phyloP scores from a whole-genome alignment of 2,113 vertebrate species.

The Catharus bicknelli region DNA sequence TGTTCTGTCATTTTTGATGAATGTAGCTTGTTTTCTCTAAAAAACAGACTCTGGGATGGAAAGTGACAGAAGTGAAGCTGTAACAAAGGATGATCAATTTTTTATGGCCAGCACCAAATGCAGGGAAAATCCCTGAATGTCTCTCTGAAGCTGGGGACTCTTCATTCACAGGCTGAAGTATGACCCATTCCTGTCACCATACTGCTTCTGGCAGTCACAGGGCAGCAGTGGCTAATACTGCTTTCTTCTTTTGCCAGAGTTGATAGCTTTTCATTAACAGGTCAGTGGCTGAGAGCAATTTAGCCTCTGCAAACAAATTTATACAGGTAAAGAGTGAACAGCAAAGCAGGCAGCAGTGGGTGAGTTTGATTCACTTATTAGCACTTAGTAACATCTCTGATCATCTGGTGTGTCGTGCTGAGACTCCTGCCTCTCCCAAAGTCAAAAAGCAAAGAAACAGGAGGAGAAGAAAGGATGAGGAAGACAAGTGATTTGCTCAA shows the following conservation, averaged over 20 bases:
- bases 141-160: slow-evolving; percentile 17
- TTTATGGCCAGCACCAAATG: slow-evolving; percentile 79
- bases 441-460: not conserved
- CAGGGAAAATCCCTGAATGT: slow-evolving; percentile 36
- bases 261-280: slow-evolving; percentile 2
- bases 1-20: slow-evolving; percentile 98
- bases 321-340: not conserved
- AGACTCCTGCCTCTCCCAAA: not conserved
- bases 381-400: not conserved
- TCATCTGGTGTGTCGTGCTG: not conserved
- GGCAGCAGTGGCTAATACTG: not conserved
- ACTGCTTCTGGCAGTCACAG: not conserved
- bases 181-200: not conserved
- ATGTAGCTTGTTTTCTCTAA: slow-evolving; percentile 93
- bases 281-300: slow-evolving; percentile 1
- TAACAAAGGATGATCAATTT: slow-evolving; percentile 92
- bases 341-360: not conserved
- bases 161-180: not conserved
- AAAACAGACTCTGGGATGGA: slow-evolving; percentile 89
- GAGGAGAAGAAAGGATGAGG: not conserved
- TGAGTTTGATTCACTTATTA: not conserved
- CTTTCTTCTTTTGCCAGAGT: not conserved
- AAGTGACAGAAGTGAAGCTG: slow-evolving; percentile 93
- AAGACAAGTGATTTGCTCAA: not conserved
- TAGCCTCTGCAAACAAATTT: not conserved